Evolutionary conservation across 2,113 vertebrate genomes (phyloP), one percentile per base, ranked within the genome.

Genomic region (Balaeniceps rex): DNA sequence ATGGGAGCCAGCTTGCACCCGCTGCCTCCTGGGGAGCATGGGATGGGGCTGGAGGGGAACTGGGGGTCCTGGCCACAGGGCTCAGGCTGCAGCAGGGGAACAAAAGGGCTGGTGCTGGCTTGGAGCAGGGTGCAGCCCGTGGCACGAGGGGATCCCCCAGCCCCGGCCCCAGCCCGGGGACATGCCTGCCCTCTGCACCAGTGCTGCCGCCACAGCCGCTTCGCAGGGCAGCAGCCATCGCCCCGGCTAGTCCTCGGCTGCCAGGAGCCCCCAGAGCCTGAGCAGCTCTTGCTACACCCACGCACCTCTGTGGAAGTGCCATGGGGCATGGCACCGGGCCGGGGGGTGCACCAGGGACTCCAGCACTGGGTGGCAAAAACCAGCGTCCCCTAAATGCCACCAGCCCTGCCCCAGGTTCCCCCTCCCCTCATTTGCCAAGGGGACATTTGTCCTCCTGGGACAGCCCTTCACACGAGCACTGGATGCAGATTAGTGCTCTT

Each of bases 261-360:
- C 72, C 38, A 51, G 47, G 38, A 71, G 1, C 9, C 12, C 44
- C 44, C 64, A 17, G 49, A 36, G 15, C 28, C 69, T 0, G 0
- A 38, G 42, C 16, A 78, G 83, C 12, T 85, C 55, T 51, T 36
- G 12, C 29, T 19, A 79, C 12, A 7, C 40, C 51, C 70, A 16
- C 9, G 0, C 29, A 74, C 9, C 75, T 52, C 46, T 19, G 31
- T 24, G 61, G 16, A 55, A 23, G 7, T 31, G 31, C 44, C 5
- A 0, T 0, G 5, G 63, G n/a, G 26, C n/a, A 29, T 2, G 9
- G 52, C 52, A 44, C 42, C 2, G 0, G 11, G 26, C 57, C 0
- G 0, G 23, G n/a, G 31, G 18, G 7, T 12, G 18, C 64, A 57
- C 46, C 33, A 18, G 40, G 40, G 36, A 65, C 61, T 61, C 46